A percentile compares a stretch with the other conserved stretches of the same genome.
These are phyloP conservation scores for Zygothrica quintamaculata DNA, from an alignment of 2,888 invertebrate species.

Conservation along the genomic window DNA sequence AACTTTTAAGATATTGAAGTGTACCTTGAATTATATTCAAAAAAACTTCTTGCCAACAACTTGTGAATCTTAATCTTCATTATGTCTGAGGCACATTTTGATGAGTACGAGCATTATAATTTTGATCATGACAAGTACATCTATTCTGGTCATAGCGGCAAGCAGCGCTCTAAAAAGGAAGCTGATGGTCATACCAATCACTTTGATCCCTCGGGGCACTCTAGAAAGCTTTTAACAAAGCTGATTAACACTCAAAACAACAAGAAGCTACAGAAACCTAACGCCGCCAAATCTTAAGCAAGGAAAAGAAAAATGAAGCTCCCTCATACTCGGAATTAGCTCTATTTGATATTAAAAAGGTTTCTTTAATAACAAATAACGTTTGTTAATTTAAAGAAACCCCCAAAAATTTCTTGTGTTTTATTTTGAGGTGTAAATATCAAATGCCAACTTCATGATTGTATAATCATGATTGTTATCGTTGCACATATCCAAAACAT, in stretches of 20 bases:
- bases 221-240: conserved; percentile 48
- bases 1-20: conserved; percentile 6
- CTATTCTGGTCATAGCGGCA: conserved; percentile 94
- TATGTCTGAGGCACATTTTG: conserved; percentile 94
- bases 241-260: conserved; percentile 87
- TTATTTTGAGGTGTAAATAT: too few species aligned
- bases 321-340: too few species aligned
- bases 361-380: too few species aligned
- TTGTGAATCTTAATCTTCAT: conserved; percentile 44
- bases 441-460: too few species aligned
- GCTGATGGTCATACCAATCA: conserved; percentile 95
- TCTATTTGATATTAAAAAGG: too few species aligned
- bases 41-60: not conserved
- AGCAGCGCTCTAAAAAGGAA: conserved; percentile 95
- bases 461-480: too few species aligned
- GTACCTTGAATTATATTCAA: not conserved
- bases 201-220: conserved; percentile 95
- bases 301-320: too few species aligned
- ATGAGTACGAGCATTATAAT: conserved; percentile 97
- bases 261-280: conserved; percentile 86
- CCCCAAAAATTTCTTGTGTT: too few species aligned
- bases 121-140: conserved; percentile 96
- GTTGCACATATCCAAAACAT: too few species aligned
- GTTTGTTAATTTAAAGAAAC: too few species aligned
- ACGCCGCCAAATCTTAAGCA: too few species aligned